These are phyloP conservation scores for Microtus pennsylvanicus DNA, from an alignment of 2,113 vertebrate species.

Conservation along the genomic window DNA sequence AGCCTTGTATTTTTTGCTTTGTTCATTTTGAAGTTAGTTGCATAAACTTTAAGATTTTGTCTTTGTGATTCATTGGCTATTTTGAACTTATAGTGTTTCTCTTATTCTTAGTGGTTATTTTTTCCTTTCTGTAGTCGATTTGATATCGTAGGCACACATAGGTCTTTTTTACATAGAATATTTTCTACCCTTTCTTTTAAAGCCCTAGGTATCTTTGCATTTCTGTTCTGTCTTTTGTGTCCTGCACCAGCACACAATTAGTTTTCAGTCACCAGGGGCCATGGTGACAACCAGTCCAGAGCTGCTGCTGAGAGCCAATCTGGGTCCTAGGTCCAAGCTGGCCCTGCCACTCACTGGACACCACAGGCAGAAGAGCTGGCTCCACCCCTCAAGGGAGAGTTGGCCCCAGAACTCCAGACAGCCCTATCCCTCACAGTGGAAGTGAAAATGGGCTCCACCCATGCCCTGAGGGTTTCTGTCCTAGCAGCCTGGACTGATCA, in stretches of 20 bases:
- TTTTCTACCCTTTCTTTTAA: not conserved
- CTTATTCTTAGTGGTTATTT: not conserved
- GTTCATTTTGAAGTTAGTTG: not conserved
- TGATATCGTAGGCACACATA: not conserved
- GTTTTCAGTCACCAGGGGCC: not conserved
- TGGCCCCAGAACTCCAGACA: not conserved
- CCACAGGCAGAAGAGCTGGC: not conserved
- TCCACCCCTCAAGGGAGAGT: not conserved
- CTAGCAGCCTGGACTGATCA: not conserved
- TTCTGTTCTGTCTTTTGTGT: not conserved
- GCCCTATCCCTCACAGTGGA: too few relatives aligned
- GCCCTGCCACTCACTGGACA: too few relatives aligned
- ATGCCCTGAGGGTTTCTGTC: not conserved
- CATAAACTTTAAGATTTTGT: not conserved
- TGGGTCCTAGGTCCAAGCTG: not conserved
- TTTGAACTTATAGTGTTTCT: not conserved
- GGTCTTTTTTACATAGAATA: not conserved
- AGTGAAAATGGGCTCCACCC: not conserved
- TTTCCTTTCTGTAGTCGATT: slow-evolving; percentile 4
- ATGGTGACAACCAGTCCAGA: not conserved
- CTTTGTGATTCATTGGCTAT: not conserved
- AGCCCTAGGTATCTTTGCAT: not conserved
- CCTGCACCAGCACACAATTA: not conserved
- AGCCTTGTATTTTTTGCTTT: not conserved
- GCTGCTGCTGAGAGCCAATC: not conserved